Evolutionary conservation across 2,888 invertebrate genomes (phyloP).

Genomic region (Apeira syringaria): DNA sequence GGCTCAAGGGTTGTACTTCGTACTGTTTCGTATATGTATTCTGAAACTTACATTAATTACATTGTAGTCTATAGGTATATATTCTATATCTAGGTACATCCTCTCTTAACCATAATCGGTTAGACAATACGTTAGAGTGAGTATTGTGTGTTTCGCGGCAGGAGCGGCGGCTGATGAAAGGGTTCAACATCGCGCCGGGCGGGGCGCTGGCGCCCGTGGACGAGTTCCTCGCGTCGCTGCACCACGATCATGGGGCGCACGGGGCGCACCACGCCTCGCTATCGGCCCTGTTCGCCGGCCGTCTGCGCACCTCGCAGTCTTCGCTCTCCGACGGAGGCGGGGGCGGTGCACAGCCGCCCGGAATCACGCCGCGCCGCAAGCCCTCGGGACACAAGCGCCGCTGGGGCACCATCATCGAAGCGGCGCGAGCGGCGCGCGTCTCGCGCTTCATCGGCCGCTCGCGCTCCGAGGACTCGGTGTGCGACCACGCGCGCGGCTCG

Average conservation of each 20-base stretch:
- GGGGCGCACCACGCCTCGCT: conserved; percentile 76
- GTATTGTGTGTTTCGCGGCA: not conserved
- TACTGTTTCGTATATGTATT: too few species aligned
- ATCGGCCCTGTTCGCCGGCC: conserved; percentile 87
- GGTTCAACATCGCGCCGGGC: conserved; percentile 92
- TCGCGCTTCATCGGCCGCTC: conserved; percentile 91
- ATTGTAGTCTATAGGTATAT: too few species aligned
- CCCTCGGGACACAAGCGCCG: conserved; percentile 87
- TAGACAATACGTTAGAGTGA: too few species aligned
- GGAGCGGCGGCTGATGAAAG: conserved; percentile 96
- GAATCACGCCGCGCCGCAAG: conserved; percentile 47
- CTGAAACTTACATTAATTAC: too few species aligned
- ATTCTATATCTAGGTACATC: too few species aligned
- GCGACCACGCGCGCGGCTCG: conserved; percentile 72
- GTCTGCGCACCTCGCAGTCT: conserved; percentile 69
- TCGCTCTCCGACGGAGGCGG: conserved; percentile 62
- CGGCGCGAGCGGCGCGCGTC: conserved; percentile 91
- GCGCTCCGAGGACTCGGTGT: conserved; percentile 92
- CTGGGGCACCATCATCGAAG: conserved; percentile 94
- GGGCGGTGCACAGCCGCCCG: conserved; percentile 22
- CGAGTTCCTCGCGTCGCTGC: conserved; percentile 90
- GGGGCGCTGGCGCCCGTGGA: conserved; percentile 88
- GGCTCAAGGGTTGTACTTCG: too few species aligned
- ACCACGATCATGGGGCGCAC: conserved; percentile 81
- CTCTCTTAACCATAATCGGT: too few species aligned